A percentile compares a stretch with the other conserved stretches of the same genome.
These are phyloP conservation scores for Ganaspis brasiliensis DNA, from an alignment of 2,888 invertebrate species.

Conservation along the genomic window DNA sequence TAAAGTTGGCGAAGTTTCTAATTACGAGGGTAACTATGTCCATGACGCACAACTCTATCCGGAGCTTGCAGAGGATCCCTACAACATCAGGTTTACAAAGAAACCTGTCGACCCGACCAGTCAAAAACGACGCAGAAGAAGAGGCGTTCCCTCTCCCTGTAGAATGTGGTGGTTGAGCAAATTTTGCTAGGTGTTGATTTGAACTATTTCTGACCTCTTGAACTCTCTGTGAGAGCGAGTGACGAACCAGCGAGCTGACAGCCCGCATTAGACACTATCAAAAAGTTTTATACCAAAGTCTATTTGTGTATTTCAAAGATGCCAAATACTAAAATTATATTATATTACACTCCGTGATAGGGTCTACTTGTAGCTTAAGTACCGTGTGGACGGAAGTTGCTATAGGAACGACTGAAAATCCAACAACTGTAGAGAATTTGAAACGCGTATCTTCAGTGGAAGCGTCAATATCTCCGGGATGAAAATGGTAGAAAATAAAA, in stretches of 20 bases:
- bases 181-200: slow-evolving; percentile 72
- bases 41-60: slow-evolving; percentile 95
- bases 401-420: slow-evolving; percentile 45
- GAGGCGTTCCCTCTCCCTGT: slow-evolving; percentile 80
- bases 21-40: slow-evolving; percentile 95
- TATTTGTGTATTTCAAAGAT: slow-evolving; percentile 86
- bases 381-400: slow-evolving; percentile 30
- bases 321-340: slow-evolving; percentile 81
- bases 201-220: slow-evolving; percentile 54
- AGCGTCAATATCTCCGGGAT: neutral
- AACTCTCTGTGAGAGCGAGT: slow-evolving; percentile 42
- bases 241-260: too few species aligned
- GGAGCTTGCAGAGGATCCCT: slow-evolving; percentile 97
- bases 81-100: slow-evolving; percentile 94
- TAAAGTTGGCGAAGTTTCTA: slow-evolving; percentile 90
- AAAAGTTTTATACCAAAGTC: slow-evolving; percentile 84
- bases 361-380: slow-evolving; percentile 61
- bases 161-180: slow-evolving; percentile 82
- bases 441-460: neutral
- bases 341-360: slow-evolving; percentile 67
- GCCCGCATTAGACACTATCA: slow-evolving; percentile 83
- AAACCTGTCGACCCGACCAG: slow-evolving; percentile 88
- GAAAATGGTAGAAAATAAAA: neutral
- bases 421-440: neutral
- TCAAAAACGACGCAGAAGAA: slow-evolving; percentile 88